A percentile compares a stretch with the other conserved stretches of the same genome.
Conservation (phyloP, 2,797 vertebrate species). For the Tangara arthus region DNA sequence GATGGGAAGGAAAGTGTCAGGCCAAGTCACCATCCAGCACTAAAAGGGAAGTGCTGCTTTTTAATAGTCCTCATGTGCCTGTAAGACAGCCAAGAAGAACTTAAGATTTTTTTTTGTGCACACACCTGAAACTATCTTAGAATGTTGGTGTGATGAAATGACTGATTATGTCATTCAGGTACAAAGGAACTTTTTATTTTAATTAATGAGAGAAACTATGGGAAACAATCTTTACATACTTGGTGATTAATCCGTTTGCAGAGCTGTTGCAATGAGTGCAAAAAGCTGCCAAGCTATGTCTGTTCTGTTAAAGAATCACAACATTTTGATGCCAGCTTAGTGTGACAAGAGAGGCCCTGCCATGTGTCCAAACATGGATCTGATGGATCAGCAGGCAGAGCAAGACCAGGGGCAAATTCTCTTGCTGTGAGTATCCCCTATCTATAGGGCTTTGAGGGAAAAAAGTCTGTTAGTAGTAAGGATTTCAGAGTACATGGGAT, state of each 20-base stretch:
- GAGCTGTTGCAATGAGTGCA: neutral
- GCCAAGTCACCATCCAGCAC: too few relatives aligned
- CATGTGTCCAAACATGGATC: neutral
- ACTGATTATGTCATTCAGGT: neutral
- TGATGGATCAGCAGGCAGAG: neutral
- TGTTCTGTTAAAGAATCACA: neutral
- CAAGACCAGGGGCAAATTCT: neutral
- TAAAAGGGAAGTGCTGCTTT: neutral
- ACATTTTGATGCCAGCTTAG: neutral
- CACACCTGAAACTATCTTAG: neutral
- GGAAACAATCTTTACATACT: neutral
- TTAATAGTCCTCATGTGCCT: rapidly evolving
- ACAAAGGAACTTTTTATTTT: neutral
- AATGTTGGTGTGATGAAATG: neutral
- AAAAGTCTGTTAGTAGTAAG: neutral
- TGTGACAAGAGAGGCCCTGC: neutral
- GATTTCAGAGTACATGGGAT: neutral
- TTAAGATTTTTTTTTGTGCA: neutral
- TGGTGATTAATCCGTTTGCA: neutral
- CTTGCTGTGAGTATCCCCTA: neutral
- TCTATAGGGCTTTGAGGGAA: neutral
- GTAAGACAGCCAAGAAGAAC: neutral
- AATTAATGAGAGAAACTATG: neutral
- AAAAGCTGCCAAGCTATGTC: neutral
- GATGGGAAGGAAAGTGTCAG: neutral